Conservation (phyloP, 2,888 invertebrate genomes). For the Cremastobaeus sp. region DNA sequence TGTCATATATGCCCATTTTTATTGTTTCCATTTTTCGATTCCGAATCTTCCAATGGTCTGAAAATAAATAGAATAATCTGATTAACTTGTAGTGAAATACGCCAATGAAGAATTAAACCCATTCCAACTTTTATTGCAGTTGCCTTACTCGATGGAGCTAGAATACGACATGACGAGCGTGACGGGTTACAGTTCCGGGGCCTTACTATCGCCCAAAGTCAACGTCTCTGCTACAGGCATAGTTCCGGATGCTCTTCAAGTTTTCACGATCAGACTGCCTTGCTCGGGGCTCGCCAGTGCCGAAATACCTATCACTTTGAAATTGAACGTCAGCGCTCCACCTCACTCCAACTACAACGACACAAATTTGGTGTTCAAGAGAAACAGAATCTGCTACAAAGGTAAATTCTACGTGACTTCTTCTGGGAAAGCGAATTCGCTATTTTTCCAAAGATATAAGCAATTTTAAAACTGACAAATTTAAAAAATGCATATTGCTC, state of each 20-base stretch:
- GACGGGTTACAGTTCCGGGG: constrained; percentile 76
- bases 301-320: constrained; percentile 89
- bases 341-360: constrained; percentile 85
- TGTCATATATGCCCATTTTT: too few species aligned
- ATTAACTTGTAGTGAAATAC: too few species aligned
- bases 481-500: too few species aligned
- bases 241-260: constrained; percentile 88
- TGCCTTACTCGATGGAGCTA: constrained; percentile 87
- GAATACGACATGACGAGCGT: constrained; percentile 84
- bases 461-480: too few species aligned
- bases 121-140: constrained; percentile 80
- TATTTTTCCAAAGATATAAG: too few species aligned
- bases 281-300: constrained; percentile 90
- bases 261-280: constrained; percentile 87
- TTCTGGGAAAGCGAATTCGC: background rate
- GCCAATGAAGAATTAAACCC: too few species aligned
- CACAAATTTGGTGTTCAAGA: constrained; percentile 86
- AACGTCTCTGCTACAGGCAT: constrained; percentile 90
- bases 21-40: too few species aligned
- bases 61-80: too few species aligned
- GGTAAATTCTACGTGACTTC: constrained; percentile 79
- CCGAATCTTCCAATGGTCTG: too few species aligned
- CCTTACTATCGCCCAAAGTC: constrained; percentile 88
- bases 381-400: constrained; percentile 93
- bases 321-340: constrained; percentile 88